Evolutionary conservation across 2,113 vertebrate species (phyloP).

Genomic region (Vulpes ferrilata): DNA sequence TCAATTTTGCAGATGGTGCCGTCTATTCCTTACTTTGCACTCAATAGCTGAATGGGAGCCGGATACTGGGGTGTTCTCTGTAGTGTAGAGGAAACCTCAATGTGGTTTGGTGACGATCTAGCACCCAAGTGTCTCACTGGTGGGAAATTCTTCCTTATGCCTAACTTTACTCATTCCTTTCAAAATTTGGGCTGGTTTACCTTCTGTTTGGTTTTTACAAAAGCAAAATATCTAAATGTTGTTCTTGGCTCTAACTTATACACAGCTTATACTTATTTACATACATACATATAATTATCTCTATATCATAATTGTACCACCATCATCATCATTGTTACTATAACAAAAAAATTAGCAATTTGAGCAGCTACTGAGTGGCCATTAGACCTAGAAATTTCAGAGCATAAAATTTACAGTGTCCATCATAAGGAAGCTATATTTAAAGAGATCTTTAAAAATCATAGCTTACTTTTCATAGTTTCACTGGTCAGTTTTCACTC

Average conservation of each 20-base stretch:
- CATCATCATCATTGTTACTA: background rate
- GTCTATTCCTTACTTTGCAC: background rate
- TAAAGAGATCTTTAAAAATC: background rate
- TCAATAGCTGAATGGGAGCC: background rate
- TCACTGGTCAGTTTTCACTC: background rate
- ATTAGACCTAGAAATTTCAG: background rate
- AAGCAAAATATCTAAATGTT: background rate
- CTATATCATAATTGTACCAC: background rate
- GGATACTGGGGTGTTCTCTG: background rate
- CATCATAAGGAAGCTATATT: background rate
- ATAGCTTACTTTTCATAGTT: background rate
- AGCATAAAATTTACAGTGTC: background rate
- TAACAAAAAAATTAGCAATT: background rate
- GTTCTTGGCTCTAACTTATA: background rate
- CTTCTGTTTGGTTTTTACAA: slow-evolving; percentile 37
- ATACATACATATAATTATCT: background rate
- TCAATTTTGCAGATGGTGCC: background rate
- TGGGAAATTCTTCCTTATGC: background rate
- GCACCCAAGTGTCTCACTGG: background rate
- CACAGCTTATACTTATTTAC: background rate
- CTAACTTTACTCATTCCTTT: background rate
- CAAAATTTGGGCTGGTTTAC: background rate
- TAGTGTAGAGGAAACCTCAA: background rate
- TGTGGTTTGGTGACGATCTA: background rate
- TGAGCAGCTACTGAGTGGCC: background rate